Base-by-base conservation (phyloP, 2,797 vertebrate species). In the Anas capensis region DNA sequence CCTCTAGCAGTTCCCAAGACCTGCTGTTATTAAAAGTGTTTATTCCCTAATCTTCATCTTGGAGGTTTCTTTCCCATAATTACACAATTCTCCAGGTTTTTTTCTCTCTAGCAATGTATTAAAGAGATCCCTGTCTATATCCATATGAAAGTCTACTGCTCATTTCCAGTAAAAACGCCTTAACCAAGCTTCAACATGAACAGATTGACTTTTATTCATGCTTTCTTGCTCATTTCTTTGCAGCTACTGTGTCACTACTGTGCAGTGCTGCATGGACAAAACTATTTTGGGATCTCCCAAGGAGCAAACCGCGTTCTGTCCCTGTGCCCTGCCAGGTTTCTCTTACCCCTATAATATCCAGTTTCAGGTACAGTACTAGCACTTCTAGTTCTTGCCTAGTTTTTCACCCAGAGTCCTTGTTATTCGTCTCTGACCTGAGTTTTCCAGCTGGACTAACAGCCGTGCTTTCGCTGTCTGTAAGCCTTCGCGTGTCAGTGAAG, bases 381-480 rank as follows among this genome's bases (percentile, higher is more conserved):
- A n/a, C n/a, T 69, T 23, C n/a, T 29, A 51, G 24, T 64, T 78
- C 53, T 77, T 78, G 26, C 38, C 33, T 33, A 10, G 24, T 7
- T 86, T 44, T 78, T 91, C 31, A 53, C 44, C 31, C 21, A 23
- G 21, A 61, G 16, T 24, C 15, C 5, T 78, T 65, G 65, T 42
- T 77, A 46, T 17, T 71, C 20, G 42, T 77, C n/a, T 33, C 34
- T 31, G 38, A 60, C 49, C 31, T 29, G 18, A 3, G 4, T 78
- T 93, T 85, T 73, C 62, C 71, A 87, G 36, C 13, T 54, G 54
- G 77, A 64, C 60, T 34, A n/a, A 36, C 2, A 5, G 11, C 38
- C 0, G 0, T 14, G 46, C 38, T 62, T 24, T 48, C 26, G 11
- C 15, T 46, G 8, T 18, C 68, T 0, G 0, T 72, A 84, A 75